phyloP scores from a whole-genome alignment of 1,140 invertebrate genomes.

The Drepana arcuata region DNA sequence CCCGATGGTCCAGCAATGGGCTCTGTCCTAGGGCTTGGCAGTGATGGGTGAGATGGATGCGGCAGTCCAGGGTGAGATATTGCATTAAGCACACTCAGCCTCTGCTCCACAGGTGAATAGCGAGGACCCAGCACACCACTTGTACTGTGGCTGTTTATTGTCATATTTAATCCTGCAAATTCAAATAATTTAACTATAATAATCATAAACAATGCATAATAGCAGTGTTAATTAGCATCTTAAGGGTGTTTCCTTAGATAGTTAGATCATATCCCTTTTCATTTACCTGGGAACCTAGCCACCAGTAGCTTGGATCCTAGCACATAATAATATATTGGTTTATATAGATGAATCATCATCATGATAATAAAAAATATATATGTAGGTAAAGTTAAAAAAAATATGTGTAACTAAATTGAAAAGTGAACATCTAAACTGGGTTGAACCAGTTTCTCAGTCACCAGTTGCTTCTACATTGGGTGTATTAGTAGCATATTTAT shows the following conservation, averaged over 20 bases:
- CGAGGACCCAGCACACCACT: conserved; percentile 38
- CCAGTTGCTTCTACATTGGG: no score
- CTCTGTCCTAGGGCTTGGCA: conserved; percentile 78
- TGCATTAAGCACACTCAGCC: conserved; percentile 51
- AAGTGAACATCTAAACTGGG: no score
- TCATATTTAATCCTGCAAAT: conserved; percentile 69
- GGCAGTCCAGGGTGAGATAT: conserved; percentile 52
- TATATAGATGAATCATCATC: no score
- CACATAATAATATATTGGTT: background rate
- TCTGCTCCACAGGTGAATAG: conserved; percentile 63
- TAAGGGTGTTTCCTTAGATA: background rate
- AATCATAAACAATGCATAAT: no score
- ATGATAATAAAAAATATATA: no score
- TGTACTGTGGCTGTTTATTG: conserved; percentile 63
- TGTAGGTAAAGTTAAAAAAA: no score
- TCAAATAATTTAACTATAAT: no score
- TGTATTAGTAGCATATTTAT: no score
- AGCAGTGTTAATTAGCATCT: background rate
- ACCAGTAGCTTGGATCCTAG: background rate
- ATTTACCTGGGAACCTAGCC: background rate
- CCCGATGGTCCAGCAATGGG: conserved; percentile 83
- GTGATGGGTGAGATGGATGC: conserved; percentile 49
- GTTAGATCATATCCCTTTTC: no score
- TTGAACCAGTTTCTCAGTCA: no score
- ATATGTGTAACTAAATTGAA: no score